phyloP scores from a whole-genome alignment of 2,888 invertebrate genomes.

The Druceiella hillmani region DNA sequence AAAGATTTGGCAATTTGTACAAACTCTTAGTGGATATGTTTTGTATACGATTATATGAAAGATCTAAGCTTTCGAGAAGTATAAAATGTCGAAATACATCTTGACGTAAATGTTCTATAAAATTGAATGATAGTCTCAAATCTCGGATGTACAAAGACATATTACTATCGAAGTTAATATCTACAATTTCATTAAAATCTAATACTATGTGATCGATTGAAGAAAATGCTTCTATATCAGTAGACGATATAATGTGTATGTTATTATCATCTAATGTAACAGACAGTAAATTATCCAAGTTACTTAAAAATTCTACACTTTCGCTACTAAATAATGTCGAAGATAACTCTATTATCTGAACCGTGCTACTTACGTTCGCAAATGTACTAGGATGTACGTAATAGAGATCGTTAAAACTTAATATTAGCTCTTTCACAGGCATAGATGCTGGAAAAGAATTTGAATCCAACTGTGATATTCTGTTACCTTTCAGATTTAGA shows the following conservation, averaged over 20 bases:
- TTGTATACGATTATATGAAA: conserved; percentile 73
- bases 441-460: conserved; percentile 68
- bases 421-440: conserved; percentile 78
- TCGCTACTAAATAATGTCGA: conserved; percentile 77
- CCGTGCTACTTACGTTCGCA: conserved; percentile 64
- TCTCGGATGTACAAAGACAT: conserved; percentile 70
- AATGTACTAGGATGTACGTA: conserved; percentile 79
- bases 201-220: conserved; percentile 77
- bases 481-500: conserved; percentile 77
- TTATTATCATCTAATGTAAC: conserved; percentile 85
- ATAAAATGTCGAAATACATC: conserved; percentile 68
- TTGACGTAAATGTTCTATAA: conserved; percentile 60
- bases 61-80: conserved; percentile 69
- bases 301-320: conserved; percentile 68
- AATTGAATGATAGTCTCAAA: conserved; percentile 77
- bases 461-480: conserved; percentile 66
- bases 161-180: conserved; percentile 60
- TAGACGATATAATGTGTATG: conserved; percentile 64
- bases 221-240: conserved; percentile 64
- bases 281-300: conserved; percentile 72
- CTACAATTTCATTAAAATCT: conserved; percentile 76
- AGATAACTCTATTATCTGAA: conserved; percentile 81
- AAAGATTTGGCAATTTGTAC: conserved; percentile 68
- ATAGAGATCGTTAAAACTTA: conserved; percentile 86
- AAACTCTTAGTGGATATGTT: conserved; percentile 68